Conservation (phyloP, 2,888 invertebrate species). For the Campopleginae sp. region DNA sequence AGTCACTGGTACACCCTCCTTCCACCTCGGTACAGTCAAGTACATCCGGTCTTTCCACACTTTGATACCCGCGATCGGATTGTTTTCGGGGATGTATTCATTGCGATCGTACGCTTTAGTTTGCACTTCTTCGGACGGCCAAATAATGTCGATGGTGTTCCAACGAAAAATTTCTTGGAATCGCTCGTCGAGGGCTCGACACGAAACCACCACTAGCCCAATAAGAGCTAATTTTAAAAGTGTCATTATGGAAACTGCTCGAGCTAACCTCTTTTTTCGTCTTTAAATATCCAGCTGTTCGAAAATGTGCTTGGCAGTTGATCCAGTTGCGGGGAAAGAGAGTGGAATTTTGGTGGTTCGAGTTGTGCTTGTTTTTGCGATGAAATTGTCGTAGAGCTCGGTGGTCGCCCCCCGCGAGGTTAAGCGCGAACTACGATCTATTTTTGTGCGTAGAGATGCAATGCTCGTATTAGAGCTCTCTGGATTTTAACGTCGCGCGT, state of each 20-base stretch:
- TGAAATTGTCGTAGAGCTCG: background rate
- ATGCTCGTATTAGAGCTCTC: conserved; percentile 43
- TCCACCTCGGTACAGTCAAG: conserved; percentile 89
- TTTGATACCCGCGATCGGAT: conserved; percentile 89
- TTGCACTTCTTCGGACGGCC: conserved; percentile 87
- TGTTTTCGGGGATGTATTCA: conserved; percentile 88
- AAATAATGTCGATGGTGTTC: conserved; percentile 89
- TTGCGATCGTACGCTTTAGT: conserved; percentile 86
- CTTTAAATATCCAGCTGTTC: background rate
- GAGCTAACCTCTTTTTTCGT: background rate
- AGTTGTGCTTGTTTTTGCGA: background rate
- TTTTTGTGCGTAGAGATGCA: conserved; percentile 51
- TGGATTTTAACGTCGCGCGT: conserved; percentile 41
- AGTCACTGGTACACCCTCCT: conserved; percentile 89
- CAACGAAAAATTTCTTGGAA: conserved; percentile 91
- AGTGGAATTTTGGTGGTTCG: background rate
- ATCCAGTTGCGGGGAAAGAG: background rate
- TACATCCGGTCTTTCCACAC: conserved; percentile 89
- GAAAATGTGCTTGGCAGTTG: background rate
- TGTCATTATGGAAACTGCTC: conserved; percentile 41
- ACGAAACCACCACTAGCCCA: conserved; percentile 41
- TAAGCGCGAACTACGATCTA: conserved; percentile 34
- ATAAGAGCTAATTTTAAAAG: conserved; percentile 61
- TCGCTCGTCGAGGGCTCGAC: conserved; percentile 81
- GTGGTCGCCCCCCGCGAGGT: conserved; percentile 16